Evolutionary conservation across 1,140 invertebrate species (phyloP).

Genomic region (Drosophila albomicans): DNA sequence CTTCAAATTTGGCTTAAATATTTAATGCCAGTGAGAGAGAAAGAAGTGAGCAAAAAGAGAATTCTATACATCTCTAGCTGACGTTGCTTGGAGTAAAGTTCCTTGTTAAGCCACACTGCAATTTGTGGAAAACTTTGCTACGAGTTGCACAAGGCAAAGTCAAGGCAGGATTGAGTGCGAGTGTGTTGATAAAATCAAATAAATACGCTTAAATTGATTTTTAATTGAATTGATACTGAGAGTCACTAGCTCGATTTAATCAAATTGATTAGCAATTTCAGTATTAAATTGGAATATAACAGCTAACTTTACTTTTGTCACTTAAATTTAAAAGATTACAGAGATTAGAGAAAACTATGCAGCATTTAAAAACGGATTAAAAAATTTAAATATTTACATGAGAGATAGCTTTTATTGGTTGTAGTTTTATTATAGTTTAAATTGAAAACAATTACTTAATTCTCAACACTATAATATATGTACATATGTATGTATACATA

Average conservation of each 20-base stretch:
- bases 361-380: too few species aligned
- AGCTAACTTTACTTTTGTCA: background rate
- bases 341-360: too few species aligned
- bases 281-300: background rate
- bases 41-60: background rate
- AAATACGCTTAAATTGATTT: background rate
- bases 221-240: background rate
- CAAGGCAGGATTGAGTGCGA: background rate
- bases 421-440: too few species aligned
- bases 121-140: conserved; percentile 10
- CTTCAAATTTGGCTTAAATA: conserved; percentile 66
- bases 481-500: too few species aligned
- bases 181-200: conserved; percentile 1
- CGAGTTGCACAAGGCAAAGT: background rate
- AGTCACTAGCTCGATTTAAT: background rate
- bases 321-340: background rate
- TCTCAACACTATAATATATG: too few species aligned
- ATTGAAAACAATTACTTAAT: too few species aligned
- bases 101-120: conserved; percentile 30
- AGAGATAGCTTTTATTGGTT: too few species aligned
- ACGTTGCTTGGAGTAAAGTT: conserved; percentile 16
- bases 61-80: background rate
- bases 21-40: conserved; percentile 44
- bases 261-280: conserved; percentile 5
- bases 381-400: too few species aligned